Evolutionary conservation across 2,888 invertebrate genomes (phyloP).

Genomic region (Limnephilus rhombicus): DNA sequence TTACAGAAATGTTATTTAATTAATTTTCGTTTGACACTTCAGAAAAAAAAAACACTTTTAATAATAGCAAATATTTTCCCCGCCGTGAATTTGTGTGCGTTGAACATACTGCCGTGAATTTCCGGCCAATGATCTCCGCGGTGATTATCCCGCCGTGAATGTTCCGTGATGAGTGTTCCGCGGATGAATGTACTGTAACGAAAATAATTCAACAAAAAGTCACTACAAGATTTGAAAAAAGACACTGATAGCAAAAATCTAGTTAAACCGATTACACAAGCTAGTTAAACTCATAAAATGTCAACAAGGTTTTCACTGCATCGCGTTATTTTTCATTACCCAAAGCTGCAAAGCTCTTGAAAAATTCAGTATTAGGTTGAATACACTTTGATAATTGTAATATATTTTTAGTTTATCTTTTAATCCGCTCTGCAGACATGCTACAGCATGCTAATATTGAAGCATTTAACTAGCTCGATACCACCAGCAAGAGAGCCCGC

Average conservation of each 20-base stretch:
- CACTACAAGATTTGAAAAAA: too few species aligned
- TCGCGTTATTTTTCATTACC: background rate
- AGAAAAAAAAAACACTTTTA: too few species aligned
- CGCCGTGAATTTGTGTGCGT: too few species aligned
- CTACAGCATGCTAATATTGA: background rate
- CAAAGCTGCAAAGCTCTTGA: background rate
- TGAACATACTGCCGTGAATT: too few species aligned
- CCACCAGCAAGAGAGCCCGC: background rate
- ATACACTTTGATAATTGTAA: background rate
- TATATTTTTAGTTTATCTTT: background rate
- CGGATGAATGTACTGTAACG: too few species aligned
- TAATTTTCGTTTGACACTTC: too few species aligned
- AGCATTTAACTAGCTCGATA: background rate
- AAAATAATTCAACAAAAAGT: too few species aligned
- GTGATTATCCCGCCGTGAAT: too few species aligned
- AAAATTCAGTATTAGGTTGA: background rate
- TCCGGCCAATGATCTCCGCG: too few species aligned
- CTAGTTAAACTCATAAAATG: background rate
- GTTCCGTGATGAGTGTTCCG: too few species aligned
- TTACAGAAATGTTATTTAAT: too few species aligned
- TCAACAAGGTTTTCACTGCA: background rate
- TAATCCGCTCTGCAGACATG: background rate
- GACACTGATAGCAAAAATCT: background rate
- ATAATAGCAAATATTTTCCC: too few species aligned
- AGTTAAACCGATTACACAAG: background rate